Evolutionary conservation across 2,113 vertebrate species (phyloP).

Genomic region (Cathartes aura): DNA sequence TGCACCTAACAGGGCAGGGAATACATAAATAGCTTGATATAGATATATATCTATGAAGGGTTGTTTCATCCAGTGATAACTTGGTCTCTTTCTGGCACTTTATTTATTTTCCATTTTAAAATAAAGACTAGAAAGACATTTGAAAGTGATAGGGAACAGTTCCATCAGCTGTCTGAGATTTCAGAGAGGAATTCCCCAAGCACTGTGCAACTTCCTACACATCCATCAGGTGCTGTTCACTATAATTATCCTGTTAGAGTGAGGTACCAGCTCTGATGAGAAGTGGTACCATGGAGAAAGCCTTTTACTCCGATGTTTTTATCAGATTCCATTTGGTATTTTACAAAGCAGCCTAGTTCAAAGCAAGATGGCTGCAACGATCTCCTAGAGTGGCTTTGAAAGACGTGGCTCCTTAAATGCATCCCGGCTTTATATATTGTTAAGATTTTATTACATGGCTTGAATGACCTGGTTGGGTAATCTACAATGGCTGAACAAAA

Average conservation of each 20-base stretch:
- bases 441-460: neutral
- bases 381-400: neutral
- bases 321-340: constrained; percentile 14
- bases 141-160: neutral
- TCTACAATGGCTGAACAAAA: neutral
- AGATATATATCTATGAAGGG: neutral
- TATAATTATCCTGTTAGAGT: constrained; percentile 3
- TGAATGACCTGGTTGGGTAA: neutral
- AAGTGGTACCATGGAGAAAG: neutral
- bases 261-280: neutral
- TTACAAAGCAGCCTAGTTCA: neutral
- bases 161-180: constrained; percentile 14
- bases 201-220: neutral
- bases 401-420: neutral
- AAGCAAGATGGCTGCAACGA: neutral
- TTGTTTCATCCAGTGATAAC: neutral
- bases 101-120: constrained; percentile 3
- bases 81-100: neutral
- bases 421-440: neutral
- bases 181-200: constrained; percentile 26
- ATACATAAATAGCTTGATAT: neutral
- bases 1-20: neutral
- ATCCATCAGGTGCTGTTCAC: neutral
- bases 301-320: neutral
- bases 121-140: neutral